Conservation (phyloP, 2,888 invertebrate genomes). For the Hermaeophaga mercurialis region DNA sequence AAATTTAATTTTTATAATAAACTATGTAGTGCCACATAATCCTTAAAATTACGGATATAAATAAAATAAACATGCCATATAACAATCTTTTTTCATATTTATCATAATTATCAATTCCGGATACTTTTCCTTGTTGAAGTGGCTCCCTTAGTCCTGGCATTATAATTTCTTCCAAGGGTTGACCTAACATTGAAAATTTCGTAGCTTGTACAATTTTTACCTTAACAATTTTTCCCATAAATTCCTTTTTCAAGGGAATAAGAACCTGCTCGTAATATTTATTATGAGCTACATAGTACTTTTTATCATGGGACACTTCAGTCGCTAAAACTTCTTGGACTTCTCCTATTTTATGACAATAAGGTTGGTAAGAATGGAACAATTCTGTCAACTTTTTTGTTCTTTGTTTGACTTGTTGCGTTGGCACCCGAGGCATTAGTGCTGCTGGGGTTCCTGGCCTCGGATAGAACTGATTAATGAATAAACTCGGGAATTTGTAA, state of each 20-base stretch:
- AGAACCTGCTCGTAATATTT: constrained; percentile 93
- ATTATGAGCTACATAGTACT: constrained; percentile 93
- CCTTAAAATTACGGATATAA: constrained; percentile 58
- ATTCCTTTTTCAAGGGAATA: constrained; percentile 75
- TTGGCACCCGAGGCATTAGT: constrained; percentile 80
- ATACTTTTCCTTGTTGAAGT: constrained; percentile 63
- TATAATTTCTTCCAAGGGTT: constrained; percentile 63
- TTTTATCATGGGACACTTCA: constrained; percentile 89
- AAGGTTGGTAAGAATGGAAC: constrained; percentile 89
- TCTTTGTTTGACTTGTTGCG: constrained; percentile 86
- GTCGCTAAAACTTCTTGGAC: constrained; percentile 85
- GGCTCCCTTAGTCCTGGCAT: constrained; percentile 62
- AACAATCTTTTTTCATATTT: constrained; percentile 29
- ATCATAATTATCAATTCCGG: constrained; percentile 54
- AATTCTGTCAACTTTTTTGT: constrained; percentile 87
- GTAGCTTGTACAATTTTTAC: constrained; percentile 73
- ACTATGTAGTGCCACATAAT: constrained; percentile 50
- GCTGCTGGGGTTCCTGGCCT: constrained; percentile 97
- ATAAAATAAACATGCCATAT: constrained; percentile 48
- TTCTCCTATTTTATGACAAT: constrained; percentile 70
- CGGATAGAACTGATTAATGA: constrained; percentile 98
- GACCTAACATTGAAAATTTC: constrained; percentile 80
- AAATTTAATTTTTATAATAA: constrained; percentile 20
- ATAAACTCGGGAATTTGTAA: constrained; percentile 90
- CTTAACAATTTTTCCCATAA: constrained; percentile 81